These are phyloP conservation scores for Aphelocoma californica DNA, from an alignment of 2,797 vertebrate species.

Conservation along the genomic window DNA sequence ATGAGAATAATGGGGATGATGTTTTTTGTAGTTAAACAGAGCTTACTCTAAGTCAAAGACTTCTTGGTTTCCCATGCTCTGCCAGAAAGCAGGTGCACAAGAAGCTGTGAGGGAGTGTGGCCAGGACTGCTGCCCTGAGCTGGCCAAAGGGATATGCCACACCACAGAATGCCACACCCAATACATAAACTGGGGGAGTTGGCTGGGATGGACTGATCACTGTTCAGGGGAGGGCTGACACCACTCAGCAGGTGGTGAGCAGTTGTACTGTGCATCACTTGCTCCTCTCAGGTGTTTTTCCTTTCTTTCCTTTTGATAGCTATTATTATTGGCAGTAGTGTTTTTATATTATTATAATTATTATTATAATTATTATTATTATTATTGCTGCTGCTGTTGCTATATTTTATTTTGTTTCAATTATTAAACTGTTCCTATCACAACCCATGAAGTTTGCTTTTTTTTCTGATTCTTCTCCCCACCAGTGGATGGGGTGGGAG, in stretches of 20 bases:
- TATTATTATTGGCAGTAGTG: background rate
- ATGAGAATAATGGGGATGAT: background rate
- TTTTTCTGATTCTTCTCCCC: background rate
- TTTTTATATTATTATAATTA: background rate
- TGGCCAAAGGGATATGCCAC: background rate
- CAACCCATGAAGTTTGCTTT: background rate
- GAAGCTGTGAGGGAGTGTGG: background rate
- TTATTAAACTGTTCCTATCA: background rate
- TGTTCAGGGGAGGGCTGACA: background rate
- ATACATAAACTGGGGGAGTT: background rate
- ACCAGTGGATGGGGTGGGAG: no score
- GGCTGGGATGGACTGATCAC: background rate
- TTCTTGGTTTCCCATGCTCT: background rate
- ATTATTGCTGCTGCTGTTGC: accelerated
- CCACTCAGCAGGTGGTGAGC: background rate
- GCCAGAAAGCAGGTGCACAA: background rate
- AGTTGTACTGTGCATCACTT: background rate
- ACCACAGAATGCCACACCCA: accelerated
- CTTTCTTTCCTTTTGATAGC: background rate
- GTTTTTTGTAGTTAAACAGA: background rate
- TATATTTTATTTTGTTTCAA: background rate
- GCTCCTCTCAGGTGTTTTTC: background rate
- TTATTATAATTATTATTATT: background rate
- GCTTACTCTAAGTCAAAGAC: background rate
- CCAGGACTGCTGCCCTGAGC: background rate